Conservation (phyloP, 2,888 invertebrate species). For the Eristalinus aeneus region DNA sequence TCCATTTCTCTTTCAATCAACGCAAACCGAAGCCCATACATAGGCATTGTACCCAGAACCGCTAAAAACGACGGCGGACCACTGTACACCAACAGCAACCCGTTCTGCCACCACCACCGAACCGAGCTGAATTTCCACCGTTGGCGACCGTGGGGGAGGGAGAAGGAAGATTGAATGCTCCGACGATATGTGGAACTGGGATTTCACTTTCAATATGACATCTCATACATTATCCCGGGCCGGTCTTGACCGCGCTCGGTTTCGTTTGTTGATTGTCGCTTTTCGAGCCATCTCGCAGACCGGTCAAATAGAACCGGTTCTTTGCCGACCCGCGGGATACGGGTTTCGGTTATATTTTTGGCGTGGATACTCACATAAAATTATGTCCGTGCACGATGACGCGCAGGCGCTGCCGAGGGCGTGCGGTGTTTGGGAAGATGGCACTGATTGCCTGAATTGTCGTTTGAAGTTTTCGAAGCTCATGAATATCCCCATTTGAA, state of each 20-base stretch:
- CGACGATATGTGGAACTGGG: slow-evolving; percentile 10
- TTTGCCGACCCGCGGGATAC: neutral
- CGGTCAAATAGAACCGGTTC: slow-evolving; percentile 17
- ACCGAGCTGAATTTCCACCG: neutral
- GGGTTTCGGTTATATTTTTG: slow-evolving; percentile 12
- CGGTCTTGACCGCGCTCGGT: neutral
- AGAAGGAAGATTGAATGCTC: neutral
- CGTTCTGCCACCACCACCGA: slow-evolving; percentile 7
- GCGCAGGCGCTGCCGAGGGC: neutral
- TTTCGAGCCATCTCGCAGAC: neutral
- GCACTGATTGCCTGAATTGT: slow-evolving; percentile 1
- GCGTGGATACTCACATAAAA: slow-evolving; percentile 23
- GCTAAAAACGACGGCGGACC: neutral
- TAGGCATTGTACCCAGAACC: slow-evolving; percentile 1
- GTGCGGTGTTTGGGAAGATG: slow-evolving; percentile 1
- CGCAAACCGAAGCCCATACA: neutral
- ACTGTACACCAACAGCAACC: neutral
- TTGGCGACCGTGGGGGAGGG: neutral
- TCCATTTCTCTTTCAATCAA: slow-evolving; percentile 22
- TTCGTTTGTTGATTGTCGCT: neutral
- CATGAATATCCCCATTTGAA: slow-evolving; percentile 16
- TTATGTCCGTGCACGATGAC: slow-evolving; percentile 33
- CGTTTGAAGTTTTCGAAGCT: neutral
- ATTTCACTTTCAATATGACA: slow-evolving; percentile 34
- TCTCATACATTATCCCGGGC: neutral